Conservation (phyloP, 2,113 vertebrate genomes). For the Elanus axillaris region DNA sequence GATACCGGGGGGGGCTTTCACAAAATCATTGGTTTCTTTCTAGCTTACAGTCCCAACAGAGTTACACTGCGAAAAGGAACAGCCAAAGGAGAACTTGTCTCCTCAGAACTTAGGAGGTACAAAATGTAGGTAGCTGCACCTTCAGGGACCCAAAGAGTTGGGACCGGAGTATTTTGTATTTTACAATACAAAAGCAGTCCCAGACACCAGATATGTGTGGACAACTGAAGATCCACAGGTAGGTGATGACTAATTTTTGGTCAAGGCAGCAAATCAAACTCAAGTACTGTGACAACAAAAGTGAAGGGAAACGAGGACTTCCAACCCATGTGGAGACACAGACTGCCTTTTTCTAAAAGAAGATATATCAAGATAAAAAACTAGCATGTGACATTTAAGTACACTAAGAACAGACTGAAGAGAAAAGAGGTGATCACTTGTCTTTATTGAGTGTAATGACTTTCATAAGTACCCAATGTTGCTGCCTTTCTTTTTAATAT, state of each 20-base stretch:
- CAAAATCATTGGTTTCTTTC: background rate
- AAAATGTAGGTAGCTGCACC: background rate
- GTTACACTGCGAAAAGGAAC: background rate
- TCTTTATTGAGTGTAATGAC: background rate
- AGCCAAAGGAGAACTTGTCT: background rate
- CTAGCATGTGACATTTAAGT: background rate
- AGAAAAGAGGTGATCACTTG: background rate
- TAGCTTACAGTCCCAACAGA: background rate
- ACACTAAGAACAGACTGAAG: background rate
- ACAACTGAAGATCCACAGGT: background rate
- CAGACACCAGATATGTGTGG: background rate
- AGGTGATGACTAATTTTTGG: background rate
- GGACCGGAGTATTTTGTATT: too few relatives aligned
- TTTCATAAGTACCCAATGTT: background rate
- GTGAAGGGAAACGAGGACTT: background rate
- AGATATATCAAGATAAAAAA: background rate
- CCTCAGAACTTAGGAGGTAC: background rate
- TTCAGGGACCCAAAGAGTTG: background rate
- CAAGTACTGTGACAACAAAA: background rate
- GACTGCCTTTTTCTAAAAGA: background rate
- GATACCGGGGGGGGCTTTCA: background rate
- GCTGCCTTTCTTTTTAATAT: background rate
- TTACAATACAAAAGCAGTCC: background rate
- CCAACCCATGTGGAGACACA: background rate
- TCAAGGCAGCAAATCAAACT: background rate